Evolutionary conservation across 2,888 invertebrate genomes (phyloP).

Genomic region (Stegophylla sp.): DNA sequence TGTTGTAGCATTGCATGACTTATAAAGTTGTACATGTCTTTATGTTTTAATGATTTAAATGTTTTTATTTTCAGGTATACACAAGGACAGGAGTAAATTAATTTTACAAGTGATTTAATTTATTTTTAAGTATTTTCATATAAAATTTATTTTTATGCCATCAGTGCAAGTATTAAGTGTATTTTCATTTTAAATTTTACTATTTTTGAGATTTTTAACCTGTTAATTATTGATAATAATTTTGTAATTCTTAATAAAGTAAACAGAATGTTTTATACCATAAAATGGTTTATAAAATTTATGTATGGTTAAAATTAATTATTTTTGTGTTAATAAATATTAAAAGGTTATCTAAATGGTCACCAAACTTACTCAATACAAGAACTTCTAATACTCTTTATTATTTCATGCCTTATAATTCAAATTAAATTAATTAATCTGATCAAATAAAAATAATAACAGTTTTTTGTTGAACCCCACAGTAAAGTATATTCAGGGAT

Average conservation of each 20-base stretch:
- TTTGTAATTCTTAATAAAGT: conserved; percentile 8
- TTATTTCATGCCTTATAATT: no score
- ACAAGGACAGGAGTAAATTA: not conserved
- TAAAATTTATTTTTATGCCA: not conserved
- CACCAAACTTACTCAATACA: no score
- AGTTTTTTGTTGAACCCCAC: no score
- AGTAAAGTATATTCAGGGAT: no score
- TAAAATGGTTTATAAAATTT: no score
- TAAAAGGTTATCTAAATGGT: no score
- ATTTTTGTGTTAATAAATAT: no score
- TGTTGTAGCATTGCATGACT: not conserved
- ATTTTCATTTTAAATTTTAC: conserved; percentile 15
- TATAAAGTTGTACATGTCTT: not conserved
- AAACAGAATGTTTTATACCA: not conserved
- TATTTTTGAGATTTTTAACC: not conserved
- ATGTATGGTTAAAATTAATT: no score
- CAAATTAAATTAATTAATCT: no score
- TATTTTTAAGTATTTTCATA: not conserved
- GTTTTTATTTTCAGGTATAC: conserved; percentile 40
- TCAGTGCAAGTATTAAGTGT: not conserved
- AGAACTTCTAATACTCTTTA: no score
- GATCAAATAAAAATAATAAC: no score
- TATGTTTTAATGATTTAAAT: not conserved
- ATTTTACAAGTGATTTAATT: conserved; percentile 21
- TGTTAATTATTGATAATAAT: not conserved